Base-by-base conservation (phyloP, 2,113 vertebrate species). In the Uria aalge region DNA sequence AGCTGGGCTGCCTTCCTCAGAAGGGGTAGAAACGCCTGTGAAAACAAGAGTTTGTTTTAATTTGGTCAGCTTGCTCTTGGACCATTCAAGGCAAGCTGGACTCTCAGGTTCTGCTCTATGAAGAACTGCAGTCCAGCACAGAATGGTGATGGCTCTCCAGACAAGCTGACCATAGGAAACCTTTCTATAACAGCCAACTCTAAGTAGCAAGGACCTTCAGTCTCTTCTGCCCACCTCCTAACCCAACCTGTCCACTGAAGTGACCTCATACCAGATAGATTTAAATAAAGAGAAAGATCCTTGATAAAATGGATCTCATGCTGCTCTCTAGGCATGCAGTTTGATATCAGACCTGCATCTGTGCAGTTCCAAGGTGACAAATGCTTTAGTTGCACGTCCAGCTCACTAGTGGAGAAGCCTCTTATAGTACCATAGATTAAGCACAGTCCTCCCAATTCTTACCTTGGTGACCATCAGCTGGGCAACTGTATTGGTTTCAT, bases 381-480 rank as follows among this genome's bases (percentile, higher is more conserved):
- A 76, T 0, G 9, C 69, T 50, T 93, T 41, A 60, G 17, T 55
- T 79, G 11, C 9, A 4, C 2, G 8, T 3, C 43, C 63, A 90
- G 59, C 53, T 88, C 60, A 24, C 5, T 3, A 2, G 13, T 43
- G 34, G 50, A 52, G 57, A 50, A 62, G 5, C 23, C 15, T 87
- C 57, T 72, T 29, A 14, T 3, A 48, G 23, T 22, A 57, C 27
- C 38, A 34, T 4, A 82, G 43, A 16, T 22, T 0, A 8, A 93
- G 17, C 27, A 38, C 9, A 3, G 16, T 26, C 34, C 48, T 93
- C 21, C 26, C 73, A 67, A 0, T 9, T 38, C 88, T 87, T 53
- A 98, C 97, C 96, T 98, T 98, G 71, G 95, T 98, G 93, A 98
- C 90, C 94, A 96, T 97, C 83, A 98, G 95, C 60, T 98, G 98